phyloP scores from a whole-genome alignment of 1,140 invertebrate species.

The Hermetia illucens region DNA sequence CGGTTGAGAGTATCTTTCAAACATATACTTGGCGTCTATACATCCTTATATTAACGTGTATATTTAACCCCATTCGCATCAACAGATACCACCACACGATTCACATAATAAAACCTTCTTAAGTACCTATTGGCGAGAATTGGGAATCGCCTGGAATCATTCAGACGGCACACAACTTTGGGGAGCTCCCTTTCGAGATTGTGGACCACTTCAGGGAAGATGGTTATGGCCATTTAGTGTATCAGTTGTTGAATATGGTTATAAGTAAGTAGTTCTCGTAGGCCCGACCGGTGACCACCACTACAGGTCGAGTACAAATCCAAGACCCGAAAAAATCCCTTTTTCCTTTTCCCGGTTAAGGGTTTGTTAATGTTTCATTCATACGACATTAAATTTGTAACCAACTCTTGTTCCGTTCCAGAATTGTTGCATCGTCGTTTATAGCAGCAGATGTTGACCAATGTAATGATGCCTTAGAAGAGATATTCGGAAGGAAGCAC shows the following conservation, averaged over 20 bases:
- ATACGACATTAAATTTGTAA: no score
- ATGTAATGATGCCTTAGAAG: conserved; percentile 29
- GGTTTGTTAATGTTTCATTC: background rate
- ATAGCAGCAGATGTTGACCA: conserved; percentile 29
- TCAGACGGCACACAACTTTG: conserved; percentile 26
- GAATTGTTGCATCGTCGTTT: conserved; percentile 29
- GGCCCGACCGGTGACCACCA: no score
- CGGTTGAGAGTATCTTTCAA: no score
- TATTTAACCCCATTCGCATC: no score
- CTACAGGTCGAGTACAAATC: no score
- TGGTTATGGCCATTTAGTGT: conserved; percentile 31
- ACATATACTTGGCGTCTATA: no score
- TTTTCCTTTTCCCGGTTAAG: background rate
- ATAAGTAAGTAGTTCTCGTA: conserved; percentile 21
- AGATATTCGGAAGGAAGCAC: conserved; percentile 27
- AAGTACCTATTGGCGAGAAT: conserved; percentile 28
- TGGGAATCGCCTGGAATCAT: conserved; percentile 29
- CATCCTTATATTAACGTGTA: no score
- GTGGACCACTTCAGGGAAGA: conserved; percentile 24
- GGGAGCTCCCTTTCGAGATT: conserved; percentile 29
- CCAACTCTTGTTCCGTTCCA: no score
- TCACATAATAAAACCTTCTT: conserved; percentile 26
- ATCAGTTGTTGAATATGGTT: conserved; percentile 23
- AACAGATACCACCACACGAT: conserved; percentile 26
- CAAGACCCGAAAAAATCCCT: background rate